Evolutionary conservation across 2,113 vertebrate genomes (phyloP), one percentile per base, ranked within the genome.

Genomic region (Coptodon rendalli): DNA sequence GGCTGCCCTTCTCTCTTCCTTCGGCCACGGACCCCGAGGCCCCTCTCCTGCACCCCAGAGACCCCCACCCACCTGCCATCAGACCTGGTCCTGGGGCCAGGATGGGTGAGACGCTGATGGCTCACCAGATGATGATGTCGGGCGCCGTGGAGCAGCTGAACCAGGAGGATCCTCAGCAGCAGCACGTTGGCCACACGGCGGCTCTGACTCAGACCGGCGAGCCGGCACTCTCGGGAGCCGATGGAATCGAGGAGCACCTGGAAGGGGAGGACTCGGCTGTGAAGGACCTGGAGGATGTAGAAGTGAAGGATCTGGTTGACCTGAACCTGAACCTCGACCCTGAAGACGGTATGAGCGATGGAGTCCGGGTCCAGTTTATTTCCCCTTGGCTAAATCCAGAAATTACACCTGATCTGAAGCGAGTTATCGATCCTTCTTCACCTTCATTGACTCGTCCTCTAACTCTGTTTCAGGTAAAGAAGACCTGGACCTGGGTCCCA

Each of bases 261-360:
- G 98, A 99, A 91, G 95, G 97, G 9, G 98, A 99, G 91, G 98
- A 99, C 89, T 97, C 98, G 0, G 96, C 97, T 9, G 99, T 98
- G 17, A 99, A 99, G 95, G 99, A 99, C 73, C 92, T 99, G 54
- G 97, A 97, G 86, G 98, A 99, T 56, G 99, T 99, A 85, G 98
- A 99, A 92, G 98, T 99, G 83, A 99, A 99, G 92, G 98, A 99
- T 86, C 96, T 99, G 90, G 99, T 98, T 22, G 99, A 99, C 92
- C 97, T 99, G 88, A 99, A 98, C 93, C 93, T 99, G 83, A 99
- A 99, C 94, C 95, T 99, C 7, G 99, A 99, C 85, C 92, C 97
- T 29, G 98, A 99, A 22, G 98, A 95, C 1, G 94, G 94, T 95
- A 86, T 0, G 78, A 52, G 27, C 9, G 6, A 52, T 0, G 3